These are phyloP conservation scores for Drosophila biarmipes DNA, from an alignment of 1,140 invertebrate genomes.

Conservation along the genomic window DNA sequence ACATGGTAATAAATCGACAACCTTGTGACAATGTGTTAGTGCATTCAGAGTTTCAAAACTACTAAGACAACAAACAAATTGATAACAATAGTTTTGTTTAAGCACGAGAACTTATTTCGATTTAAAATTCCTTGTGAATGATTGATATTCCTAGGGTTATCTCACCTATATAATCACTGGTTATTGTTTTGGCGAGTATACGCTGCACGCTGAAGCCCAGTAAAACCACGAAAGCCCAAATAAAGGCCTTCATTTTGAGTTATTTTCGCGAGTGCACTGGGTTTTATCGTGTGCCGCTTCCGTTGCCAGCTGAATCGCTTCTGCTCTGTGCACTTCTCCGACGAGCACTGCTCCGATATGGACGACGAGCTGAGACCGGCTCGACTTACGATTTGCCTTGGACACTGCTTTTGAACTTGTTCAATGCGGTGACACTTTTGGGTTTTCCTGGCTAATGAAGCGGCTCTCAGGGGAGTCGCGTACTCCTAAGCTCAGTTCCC, in stretches of 20 bases:
- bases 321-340: conserved; percentile 16
- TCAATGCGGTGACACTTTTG: conserved; percentile 52
- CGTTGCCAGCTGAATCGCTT: conserved; percentile 37
- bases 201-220: conserved; percentile 4
- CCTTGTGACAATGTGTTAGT: no score
- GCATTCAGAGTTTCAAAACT: no score
- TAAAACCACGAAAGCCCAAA: conserved; percentile 20
- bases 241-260: conserved; percentile 39
- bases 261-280: conserved; percentile 17
- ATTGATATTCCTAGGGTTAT: not conserved
- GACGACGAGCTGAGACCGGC: conserved; percentile 13
- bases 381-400: conserved; percentile 51
- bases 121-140: no score
- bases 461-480: conserved; percentile 19
- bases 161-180: conserved; percentile 53
- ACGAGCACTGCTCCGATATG: conserved; percentile 19
- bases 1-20: no score
- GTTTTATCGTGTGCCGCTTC: conserved; percentile 65
- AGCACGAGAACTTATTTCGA: no score
- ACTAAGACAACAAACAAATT: no score
- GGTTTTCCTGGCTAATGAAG: conserved; percentile 48
- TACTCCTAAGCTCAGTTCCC: conserved; percentile 6
- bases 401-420: conserved; percentile 34
- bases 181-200: conserved; percentile 35
- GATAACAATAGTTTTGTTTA: no score